A percentile compares a stretch with the other conserved stretches of the same genome.
phyloP scores from a whole-genome alignment of 2,113 vertebrate genomes.

The Hemiscyllium ocellatum region DNA sequence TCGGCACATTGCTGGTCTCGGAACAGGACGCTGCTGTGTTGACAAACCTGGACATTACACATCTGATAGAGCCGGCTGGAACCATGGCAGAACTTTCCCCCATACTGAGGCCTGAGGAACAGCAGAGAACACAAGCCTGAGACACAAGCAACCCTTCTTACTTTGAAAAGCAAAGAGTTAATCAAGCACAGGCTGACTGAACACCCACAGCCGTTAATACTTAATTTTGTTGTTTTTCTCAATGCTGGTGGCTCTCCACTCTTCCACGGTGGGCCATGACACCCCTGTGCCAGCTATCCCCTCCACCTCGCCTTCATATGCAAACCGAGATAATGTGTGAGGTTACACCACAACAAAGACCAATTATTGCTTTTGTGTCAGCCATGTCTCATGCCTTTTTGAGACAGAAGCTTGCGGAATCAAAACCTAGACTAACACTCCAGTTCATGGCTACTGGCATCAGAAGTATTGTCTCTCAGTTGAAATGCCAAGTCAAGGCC shows the following conservation, averaged over 20 bases:
- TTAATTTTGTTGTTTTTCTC: not conserved
- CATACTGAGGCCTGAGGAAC: slow-evolving; percentile 74
- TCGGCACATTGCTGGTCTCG: slow-evolving; percentile 89
- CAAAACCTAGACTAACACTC: not conserved
- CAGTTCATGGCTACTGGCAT: not conserved
- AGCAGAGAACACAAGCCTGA: slow-evolving; percentile 39
- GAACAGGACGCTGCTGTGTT: slow-evolving; percentile 64
- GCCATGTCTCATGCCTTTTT: not conserved
- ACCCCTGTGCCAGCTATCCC: not conserved
- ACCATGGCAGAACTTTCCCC: slow-evolving; percentile 83
- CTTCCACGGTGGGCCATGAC: not conserved
- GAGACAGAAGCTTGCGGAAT: not conserved
- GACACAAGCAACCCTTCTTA: not conserved
- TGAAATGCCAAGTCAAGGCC: not conserved
- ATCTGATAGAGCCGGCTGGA: slow-evolving; percentile 76
- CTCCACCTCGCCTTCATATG: not conserved
- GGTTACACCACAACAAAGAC: not conserved
- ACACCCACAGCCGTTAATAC: not conserved
- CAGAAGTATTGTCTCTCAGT: no score
- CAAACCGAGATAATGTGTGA: not conserved
- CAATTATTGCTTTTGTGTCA: not conserved
- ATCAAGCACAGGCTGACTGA: not conserved
- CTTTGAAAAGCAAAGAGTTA: not conserved
- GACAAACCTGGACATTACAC: slow-evolving; percentile 70
- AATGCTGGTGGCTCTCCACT: not conserved